Base-by-base conservation (phyloP, 1,140 invertebrate species). In the Trichoplusia ni region DNA sequence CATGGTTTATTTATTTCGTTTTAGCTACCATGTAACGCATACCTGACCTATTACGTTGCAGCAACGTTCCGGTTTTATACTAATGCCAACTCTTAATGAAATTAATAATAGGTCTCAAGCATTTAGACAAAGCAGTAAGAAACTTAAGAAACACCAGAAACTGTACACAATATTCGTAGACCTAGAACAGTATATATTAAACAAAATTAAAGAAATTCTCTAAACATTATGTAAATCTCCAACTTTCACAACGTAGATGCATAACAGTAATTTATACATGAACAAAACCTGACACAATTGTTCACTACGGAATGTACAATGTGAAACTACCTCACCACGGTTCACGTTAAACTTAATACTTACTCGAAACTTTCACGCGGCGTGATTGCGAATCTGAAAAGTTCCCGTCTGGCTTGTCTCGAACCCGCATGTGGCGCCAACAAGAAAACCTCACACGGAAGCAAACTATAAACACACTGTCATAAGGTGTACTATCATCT, bases 321-420 rank as follows among this genome's bases (percentile, higher is more conserved):
- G 59, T 73, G 64, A 63, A 74, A 68, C 68, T 61, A 71, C 60
- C 67, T 71, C 59, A 73, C 72, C 69, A 64, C 65, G 42, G 40
- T 67, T 72, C 70, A 70, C 67, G 73, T 74, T 79, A 70, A 77
- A 77, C 69, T 81, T 79, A 78, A 81, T 71, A 76, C 68, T 76
- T 70, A 67, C 72, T 73, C 58, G 54, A 71, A 81, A 84, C 61
- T 82, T 84, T 71, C 67, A 66, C 53, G 65, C 56, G 65, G 51
- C 77, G 73, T 80, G 81, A 80, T 81, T 82, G 79, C 71, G 75
- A 80, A 81, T 79, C 77, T 77, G 76, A 82, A 84, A 84, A 82
- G 69, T 84, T 82, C 64, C 65, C 66, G 67, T 68, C 69, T 68
- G 65, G 61, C 66, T 68, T 71, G 69, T 77, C 69, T 68, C 25